Conservation (phyloP, 2,113 vertebrate genomes). For the Tamias sibiricus region DNA sequence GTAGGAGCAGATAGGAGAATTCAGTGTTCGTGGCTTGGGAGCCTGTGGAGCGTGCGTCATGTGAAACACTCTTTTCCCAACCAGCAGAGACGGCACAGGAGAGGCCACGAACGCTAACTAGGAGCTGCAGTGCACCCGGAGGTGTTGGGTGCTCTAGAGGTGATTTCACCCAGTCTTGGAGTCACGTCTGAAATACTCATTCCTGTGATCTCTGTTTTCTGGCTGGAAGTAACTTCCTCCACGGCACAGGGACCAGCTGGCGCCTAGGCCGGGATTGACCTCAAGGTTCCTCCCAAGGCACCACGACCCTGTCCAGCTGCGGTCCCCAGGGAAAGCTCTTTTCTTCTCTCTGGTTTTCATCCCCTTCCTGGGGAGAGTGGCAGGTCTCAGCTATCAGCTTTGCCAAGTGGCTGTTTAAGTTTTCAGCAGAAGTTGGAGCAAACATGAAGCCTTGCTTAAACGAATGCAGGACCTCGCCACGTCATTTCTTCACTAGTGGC, state of each 20-base stretch:
- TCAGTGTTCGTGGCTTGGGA: neutral
- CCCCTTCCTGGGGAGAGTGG: neutral
- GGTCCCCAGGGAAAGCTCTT: neutral
- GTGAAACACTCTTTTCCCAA: neutral
- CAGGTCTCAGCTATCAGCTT: neutral
- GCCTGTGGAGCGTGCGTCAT: neutral
- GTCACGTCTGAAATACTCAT: fast-evolving
- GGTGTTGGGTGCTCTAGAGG: neutral
- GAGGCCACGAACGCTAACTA: fast-evolving
- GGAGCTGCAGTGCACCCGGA: neutral
- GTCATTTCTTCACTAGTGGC: neutral
- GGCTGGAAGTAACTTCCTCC: neutral
- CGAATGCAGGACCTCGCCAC: fast-evolving
- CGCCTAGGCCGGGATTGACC: neutral
- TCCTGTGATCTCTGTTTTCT: neutral
- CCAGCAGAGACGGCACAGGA: neutral
- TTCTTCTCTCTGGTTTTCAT: neutral
- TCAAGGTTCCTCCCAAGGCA: fast-evolving
- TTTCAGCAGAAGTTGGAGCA: fast-evolving
- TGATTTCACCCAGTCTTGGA: neutral
- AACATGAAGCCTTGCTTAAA: neutral
- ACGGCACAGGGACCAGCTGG: neutral
- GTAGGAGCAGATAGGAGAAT: neutral
- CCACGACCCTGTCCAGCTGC: neutral
- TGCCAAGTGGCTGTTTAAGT: neutral